Evolutionary conservation across 2,888 invertebrate genomes (phyloP), one percentile per base, ranked within the genome.

Genomic region (Bedellia somnulentella): DNA sequence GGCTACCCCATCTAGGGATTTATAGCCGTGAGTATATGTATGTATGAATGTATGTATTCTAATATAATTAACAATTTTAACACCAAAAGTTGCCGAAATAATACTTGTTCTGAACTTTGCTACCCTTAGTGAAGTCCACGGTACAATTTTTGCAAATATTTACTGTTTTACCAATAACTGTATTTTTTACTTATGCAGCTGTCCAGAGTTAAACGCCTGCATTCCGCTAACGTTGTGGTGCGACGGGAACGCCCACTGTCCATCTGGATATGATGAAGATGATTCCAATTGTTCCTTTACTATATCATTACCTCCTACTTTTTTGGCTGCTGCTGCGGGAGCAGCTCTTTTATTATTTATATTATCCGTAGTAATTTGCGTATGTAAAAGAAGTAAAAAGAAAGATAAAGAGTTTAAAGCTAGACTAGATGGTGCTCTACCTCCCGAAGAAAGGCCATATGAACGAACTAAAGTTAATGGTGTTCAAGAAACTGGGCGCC

Each of bases 131-230:
- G n/a, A n/a, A n/a, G n/a, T n/a, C n/a, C n/a, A n/a, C n/a, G n/a
- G n/a, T n/a, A n/a, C n/a, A n/a, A n/a, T n/a, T n/a, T n/a, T n/a
- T n/a, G n/a, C n/a, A n/a, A n/a, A n/a, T n/a, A n/a, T n/a, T n/a
- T n/a, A n/a, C n/a, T n/a, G n/a, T n/a, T n/a, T n/a, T n/a, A n/a
- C n/a, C n/a, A n/a, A n/a, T n/a, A n/a, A n/a, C n/a, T n/a, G n/a
- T n/a, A n/a, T n/a, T n/a, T n/a, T n/a, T n/a, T n/a, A n/a, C n/a
- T n/a, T n/a, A n/a, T n/a, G 30, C 64, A 87, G 87, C 49, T 89
- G 89, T 46, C 89, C 89, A 1, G 89, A 89, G 52, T 64, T 89
- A 30, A 86, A 88, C 37, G 89, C 89, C 0, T 90, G 89, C 54
- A 89, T 89, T 45, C 86, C 85, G 37, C 79, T 86, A 1, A 80